Conservation (phyloP, 2,888 invertebrate genomes). For the Euzophera pinguis region DNA sequence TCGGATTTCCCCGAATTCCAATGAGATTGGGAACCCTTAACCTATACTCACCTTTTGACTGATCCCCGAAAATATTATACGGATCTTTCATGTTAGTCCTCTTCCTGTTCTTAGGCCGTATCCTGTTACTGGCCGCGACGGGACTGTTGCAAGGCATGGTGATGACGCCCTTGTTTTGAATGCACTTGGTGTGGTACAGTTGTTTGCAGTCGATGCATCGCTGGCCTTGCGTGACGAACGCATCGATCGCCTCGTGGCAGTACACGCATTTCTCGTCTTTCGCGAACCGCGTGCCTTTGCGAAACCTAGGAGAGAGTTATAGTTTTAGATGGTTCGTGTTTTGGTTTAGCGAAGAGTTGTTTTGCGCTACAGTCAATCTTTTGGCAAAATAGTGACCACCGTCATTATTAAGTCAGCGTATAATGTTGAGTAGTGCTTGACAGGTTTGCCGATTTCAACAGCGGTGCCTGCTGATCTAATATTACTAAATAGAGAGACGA, state of each 20-base stretch:
- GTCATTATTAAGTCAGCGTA: too few species aligned
- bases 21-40: too few species aligned
- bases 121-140: conserved; percentile 80
- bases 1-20: too few species aligned
- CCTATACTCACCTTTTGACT: conserved; percentile 38
- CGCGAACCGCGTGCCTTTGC: conserved; percentile 87
- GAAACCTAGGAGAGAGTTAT: conserved; percentile 66
- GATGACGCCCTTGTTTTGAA: conserved; percentile 89
- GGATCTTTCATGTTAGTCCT: conserved; percentile 53
- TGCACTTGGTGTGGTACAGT: conserved; percentile 93
- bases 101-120: conserved; percentile 84
- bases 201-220: conserved; percentile 91
- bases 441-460: too few species aligned
- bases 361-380: too few species aligned
- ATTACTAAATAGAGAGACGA: too few species aligned
- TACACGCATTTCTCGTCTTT: conserved; percentile 91
- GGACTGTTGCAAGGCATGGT: conserved; percentile 85
- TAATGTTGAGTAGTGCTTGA: too few species aligned
- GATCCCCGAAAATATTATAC: conserved; percentile 42
- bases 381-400: too few species aligned
- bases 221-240: conserved; percentile 88
- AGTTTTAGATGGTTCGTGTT: too few species aligned
- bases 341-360: too few species aligned
- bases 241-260: conserved; percentile 90
- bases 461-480: too few species aligned